Base-by-base conservation (phyloP, 2,888 invertebrate species). In the Lucinisca nassula region DNA sequence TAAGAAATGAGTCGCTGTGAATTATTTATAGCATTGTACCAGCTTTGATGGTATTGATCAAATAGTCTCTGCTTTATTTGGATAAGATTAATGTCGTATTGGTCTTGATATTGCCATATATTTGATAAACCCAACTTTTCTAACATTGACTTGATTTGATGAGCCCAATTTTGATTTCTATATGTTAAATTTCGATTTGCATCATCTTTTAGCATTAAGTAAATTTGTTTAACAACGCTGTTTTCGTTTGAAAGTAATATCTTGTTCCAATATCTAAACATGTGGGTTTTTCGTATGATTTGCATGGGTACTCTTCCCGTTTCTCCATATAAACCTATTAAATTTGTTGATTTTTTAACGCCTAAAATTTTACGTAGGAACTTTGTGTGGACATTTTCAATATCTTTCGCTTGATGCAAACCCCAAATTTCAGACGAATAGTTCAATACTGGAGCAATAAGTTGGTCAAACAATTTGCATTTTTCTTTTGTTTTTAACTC, bases 341-440 rank as follows among this genome's bases (percentile, higher is more conserved):
- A 30, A 21, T 74, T 37, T 40, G 45, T 74, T 24, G 74, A 74
- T 74, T 37, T 40, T 30, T 27, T 74, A 0, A 74, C 74, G 21
- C 74, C 12, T 38, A 74, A 17, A n/a, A 74, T 74, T 74, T 74
- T 61, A 3, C 79, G 38, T 30, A 79, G 24, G 17, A 79, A 79
- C 37, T 79, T 70, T 21, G 67, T 79, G 45, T 79, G 51, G 14
- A 70, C n/a, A 70, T 30, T 49, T 45, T 79, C 79, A 17, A 72
- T 61, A 17, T 67, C 45, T 61, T 70, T 72, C 4, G 10, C 72
- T 10, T 0, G 21, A 45, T 72, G 27, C 27, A 70, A 35, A 45
- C 79, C 72, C 72, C 51, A 35, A n/a, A 79, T 70, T 30, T 67
- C 79, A 67, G 67, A 79, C 6, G 32, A 32, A 79, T 70, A 79